Percentiles rank a stretch among this genome's conserved stretches.
These are phyloP conservation scores for Clanis bilineata DNA, from an alignment of 2,888 invertebrate genomes.

Conservation along the genomic window DNA sequence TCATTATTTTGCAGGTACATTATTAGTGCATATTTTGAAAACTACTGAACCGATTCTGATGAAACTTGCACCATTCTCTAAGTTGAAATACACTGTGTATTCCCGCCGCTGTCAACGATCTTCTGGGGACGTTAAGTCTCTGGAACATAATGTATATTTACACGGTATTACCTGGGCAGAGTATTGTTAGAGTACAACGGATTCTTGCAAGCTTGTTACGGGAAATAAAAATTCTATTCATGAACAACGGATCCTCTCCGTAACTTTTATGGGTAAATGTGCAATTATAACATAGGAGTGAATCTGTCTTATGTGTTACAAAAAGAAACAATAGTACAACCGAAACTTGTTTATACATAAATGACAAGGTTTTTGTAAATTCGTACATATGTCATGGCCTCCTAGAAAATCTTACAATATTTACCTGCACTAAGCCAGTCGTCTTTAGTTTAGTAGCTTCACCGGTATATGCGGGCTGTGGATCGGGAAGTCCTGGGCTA, in stretches of 20 bases:
- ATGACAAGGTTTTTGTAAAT: neutral
- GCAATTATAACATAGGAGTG: constrained; percentile 66
- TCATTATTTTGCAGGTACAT: too few species aligned
- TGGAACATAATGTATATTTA: too few species aligned
- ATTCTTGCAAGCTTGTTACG: constrained; percentile 37
- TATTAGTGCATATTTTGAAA: too few species aligned
- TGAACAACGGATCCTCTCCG: constrained; percentile 58
- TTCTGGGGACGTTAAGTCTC: too few species aligned
- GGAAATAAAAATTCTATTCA: constrained; percentile 36
- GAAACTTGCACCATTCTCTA: too few species aligned
- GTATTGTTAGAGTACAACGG: constrained; percentile 50
- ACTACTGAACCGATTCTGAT: too few species aligned
- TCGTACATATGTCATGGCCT: neutral
- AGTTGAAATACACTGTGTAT: too few species aligned
- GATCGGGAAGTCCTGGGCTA: too few species aligned
- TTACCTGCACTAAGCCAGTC: too few species aligned
- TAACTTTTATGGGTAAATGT: constrained; percentile 49
- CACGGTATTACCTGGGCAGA: constrained; percentile 46
- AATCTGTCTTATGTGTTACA: constrained; percentile 18
- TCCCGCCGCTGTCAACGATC: too few species aligned
- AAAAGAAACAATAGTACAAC: neutral
- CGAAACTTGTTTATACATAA: constrained; percentile 5
- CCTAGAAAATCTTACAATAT: neutral
- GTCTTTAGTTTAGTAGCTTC: too few species aligned
- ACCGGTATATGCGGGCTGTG: too few species aligned